Evolutionary conservation across 2,888 invertebrate genomes (phyloP).

Genomic region (Lithophane ornitopus): DNA sequence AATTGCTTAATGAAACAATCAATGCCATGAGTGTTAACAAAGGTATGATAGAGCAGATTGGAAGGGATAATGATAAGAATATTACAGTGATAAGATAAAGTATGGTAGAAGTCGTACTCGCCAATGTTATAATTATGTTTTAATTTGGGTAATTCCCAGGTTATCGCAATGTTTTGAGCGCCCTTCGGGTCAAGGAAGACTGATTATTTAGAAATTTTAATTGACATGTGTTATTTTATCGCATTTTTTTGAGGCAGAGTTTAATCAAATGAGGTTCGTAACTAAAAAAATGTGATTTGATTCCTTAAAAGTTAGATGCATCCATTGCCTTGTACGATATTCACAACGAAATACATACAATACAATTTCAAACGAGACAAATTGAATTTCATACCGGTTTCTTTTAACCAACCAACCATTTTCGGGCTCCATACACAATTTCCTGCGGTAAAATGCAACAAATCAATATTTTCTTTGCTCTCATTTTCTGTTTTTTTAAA

Average conservation of each 20-base stretch:
- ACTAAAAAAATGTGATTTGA: neutral
- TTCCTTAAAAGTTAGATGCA: neutral
- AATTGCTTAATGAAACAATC: slow-evolving; percentile 31
- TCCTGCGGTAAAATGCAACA: slow-evolving; percentile 13
- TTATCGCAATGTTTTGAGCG: neutral
- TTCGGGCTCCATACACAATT: slow-evolving; percentile 15
- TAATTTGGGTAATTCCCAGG: slow-evolving; percentile 13
- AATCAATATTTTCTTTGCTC: slow-evolving; percentile 3
- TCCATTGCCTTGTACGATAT: neutral
- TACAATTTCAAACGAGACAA: slow-evolving; percentile 10
- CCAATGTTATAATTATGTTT: slow-evolving; percentile 1
- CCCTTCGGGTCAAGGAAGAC: neutral
- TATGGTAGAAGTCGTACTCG: neutral
- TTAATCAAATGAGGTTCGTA: neutral
- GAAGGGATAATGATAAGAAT: slow-evolving; percentile 16
- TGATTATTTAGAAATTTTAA: neutral
- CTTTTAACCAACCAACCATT: slow-evolving; percentile 12
- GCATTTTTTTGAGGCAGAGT: neutral
- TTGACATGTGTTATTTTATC: neutral
- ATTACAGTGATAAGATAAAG: slow-evolving; percentile 33
- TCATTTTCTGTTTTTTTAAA: neutral
- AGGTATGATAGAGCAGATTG: slow-evolving; percentile 22
- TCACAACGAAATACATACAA: neutral
- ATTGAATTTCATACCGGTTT: slow-evolving; percentile 1
- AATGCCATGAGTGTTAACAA: slow-evolving; percentile 31